Percentiles rank a stretch among this genome's conserved stretches.
Conservation (phyloP, 2,888 invertebrate species). For the Erebia ligea region DNA sequence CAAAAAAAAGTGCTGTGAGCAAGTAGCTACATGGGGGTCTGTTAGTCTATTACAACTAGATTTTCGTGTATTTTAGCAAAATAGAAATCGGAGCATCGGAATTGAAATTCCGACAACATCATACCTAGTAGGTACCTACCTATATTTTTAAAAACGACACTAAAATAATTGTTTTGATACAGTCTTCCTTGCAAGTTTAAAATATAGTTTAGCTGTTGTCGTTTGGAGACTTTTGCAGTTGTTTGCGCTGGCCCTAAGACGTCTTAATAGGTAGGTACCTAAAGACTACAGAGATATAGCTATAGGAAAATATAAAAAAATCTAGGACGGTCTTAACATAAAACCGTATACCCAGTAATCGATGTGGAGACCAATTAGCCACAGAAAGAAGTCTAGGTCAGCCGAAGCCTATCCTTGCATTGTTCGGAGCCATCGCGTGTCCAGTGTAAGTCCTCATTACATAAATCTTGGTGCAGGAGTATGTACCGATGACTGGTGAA, state of each 20-base stretch:
- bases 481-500: conserved; percentile 60
- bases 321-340: conserved; percentile 8
- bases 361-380: conserved; percentile 73
- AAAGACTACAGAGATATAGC: neutral
- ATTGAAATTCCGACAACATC: neutral
- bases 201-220: neutral
- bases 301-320: neutral
- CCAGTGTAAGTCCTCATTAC: conserved; percentile 78
- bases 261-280: too few relatives aligned
- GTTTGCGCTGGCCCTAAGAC: neutral
- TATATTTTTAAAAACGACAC: neutral
- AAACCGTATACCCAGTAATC: conserved; percentile 55
- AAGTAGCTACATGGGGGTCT: neutral
- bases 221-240: too few relatives aligned
- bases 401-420: conserved; percentile 76
- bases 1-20: too few relatives aligned
- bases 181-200: neutral
- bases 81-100: neutral
- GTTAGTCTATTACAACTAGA: neutral
- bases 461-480: conserved; percentile 73
- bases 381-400: conserved; percentile 79
- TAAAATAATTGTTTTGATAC: neutral
- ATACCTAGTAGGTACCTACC: too few relatives aligned
- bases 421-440: conserved; percentile 77
- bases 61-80: neutral